Evolutionary conservation across 1,140 invertebrate species (phyloP).

Genomic region (Macrocentrus cingulum): DNA sequence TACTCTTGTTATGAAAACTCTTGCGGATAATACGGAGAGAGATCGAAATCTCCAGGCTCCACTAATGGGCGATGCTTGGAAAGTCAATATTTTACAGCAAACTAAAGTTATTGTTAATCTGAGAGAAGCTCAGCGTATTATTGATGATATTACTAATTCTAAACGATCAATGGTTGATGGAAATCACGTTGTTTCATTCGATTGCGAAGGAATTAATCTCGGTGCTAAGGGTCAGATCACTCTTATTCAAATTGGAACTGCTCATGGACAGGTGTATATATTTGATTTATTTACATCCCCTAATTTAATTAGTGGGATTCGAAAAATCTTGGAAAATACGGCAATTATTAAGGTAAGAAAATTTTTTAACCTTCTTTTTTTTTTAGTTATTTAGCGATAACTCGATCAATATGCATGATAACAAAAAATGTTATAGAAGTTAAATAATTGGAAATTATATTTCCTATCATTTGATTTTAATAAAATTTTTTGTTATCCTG

Average conservation of each 20-base stretch:
- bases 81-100: constrained; percentile 76
- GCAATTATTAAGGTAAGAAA: constrained; percentile 77
- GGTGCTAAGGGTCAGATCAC: constrained; percentile 83
- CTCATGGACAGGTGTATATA: constrained; percentile 76
- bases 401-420: no score
- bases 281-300: constrained; percentile 90
- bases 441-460: no score
- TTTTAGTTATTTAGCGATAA: no score
- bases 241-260: constrained; percentile 82
- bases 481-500: no score
- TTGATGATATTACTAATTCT: constrained; percentile 74
- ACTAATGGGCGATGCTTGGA: constrained; percentile 72
- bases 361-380: no score
- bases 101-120: constrained; percentile 76
- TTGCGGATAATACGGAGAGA: constrained; percentile 86
- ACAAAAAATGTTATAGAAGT: no score
- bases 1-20: constrained; percentile 81
- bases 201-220: constrained; percentile 90
- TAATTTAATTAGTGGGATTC: constrained; percentile 78
- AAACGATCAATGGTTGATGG: constrained; percentile 57
- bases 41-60: constrained; percentile 66
- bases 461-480: no score
- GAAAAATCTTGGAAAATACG: constrained; percentile 77
- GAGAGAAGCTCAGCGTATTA: constrained; percentile 74
- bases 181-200: constrained; percentile 73